Evolutionary conservation across 1,140 invertebrate genomes (phyloP).

Genomic region (Proales similis): DNA sequence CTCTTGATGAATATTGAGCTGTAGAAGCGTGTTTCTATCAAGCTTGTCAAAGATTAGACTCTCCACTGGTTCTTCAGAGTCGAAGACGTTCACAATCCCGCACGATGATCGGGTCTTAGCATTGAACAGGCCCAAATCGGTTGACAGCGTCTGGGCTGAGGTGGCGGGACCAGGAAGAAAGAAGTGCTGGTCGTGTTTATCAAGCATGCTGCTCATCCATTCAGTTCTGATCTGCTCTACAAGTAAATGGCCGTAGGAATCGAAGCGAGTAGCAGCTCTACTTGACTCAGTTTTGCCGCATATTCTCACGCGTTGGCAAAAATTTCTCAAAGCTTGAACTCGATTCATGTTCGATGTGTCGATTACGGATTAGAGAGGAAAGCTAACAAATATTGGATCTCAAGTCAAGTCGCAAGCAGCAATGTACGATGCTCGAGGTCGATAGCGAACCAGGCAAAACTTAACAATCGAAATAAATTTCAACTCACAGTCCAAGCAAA

Average conservation of each 20-base stretch:
- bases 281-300: too few species aligned
- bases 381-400: too few species aligned
- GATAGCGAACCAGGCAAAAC: background rate
- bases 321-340: constrained; percentile 10
- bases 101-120: background rate
- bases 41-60: background rate
- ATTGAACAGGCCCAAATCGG: background rate
- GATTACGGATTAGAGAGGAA: too few species aligned
- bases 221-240: constrained; percentile 27
- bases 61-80: background rate
- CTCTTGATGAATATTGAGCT: constrained; percentile 10
- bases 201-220: constrained; percentile 22
- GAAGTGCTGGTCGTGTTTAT: constrained; percentile 2
- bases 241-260: background rate
- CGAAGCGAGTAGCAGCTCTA: background rate
- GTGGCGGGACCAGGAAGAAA: background rate
- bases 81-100: constrained; percentile 5
- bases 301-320: background rate
- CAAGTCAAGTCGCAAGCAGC: background rate
- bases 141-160: background rate
- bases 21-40: background rate
- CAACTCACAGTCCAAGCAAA: constrained; percentile 33
- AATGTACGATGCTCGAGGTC: background rate
- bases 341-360: background rate
- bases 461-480: too few species aligned